Percentiles rank a stretch among this genome's conserved stretches.
These are phyloP conservation scores for Xanthia togata DNA, from an alignment of 2,888 invertebrate species.

Conservation along the genomic window DNA sequence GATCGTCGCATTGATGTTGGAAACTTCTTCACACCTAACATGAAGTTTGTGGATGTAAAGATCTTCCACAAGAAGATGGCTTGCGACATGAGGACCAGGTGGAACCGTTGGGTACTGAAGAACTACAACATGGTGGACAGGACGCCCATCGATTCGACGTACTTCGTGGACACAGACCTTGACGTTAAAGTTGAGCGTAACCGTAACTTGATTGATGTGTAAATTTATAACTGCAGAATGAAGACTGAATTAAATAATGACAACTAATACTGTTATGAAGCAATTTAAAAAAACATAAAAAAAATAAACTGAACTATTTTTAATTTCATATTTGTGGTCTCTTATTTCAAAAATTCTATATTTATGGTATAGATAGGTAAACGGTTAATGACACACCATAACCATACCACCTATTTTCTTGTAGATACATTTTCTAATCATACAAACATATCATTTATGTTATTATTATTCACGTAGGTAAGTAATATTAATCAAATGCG, in stretches of 20 bases:
- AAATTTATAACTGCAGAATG: conserved; percentile 23
- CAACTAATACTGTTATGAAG: conserved; percentile 5
- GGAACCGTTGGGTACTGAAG: conserved; percentile 82
- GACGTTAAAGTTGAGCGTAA: conserved; percentile 62
- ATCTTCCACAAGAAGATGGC: conserved; percentile 91
- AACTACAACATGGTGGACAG: conserved; percentile 79
- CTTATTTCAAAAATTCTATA: background rate
- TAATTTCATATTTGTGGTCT: conserved; percentile 17
- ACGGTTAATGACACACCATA: background rate
- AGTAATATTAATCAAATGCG: background rate
- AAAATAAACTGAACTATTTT: conserved; percentile 47
- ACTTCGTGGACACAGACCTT: conserved; percentile 78
- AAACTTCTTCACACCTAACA: conserved; percentile 92
- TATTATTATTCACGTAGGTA: background rate
- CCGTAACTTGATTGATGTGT: conserved; percentile 52
- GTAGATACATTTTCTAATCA: background rate
- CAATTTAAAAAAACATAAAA: conserved; percentile 40
- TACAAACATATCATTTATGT: background rate
- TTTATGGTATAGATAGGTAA: background rate
- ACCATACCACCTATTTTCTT: background rate
- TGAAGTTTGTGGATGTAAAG: conserved; percentile 91
- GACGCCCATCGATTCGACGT: conserved; percentile 75
- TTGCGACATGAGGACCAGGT: conserved; percentile 86
- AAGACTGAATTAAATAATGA: conserved; percentile 15
- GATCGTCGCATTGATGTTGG: conserved; percentile 92